Percentiles rank a stretch among this genome's conserved stretches.
phyloP scores from a whole-genome alignment of 2,797 vertebrate genomes.

The Phalloptychus januarius region DNA sequence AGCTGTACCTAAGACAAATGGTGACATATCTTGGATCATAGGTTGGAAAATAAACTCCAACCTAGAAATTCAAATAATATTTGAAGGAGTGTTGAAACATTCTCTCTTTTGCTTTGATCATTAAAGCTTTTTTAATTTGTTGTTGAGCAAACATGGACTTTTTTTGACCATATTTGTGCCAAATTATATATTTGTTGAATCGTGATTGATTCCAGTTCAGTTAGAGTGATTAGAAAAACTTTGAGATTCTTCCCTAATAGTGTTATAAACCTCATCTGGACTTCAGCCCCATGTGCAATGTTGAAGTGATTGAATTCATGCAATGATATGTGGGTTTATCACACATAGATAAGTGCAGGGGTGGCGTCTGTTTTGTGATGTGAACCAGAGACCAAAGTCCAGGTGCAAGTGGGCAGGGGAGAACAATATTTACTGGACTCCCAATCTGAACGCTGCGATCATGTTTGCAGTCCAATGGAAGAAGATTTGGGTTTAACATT shows the following conservation, averaged over 20 bases:
- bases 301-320: slow-evolving; percentile 42
- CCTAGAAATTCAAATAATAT: not conserved
- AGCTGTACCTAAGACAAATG: not conserved
- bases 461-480: slow-evolving; percentile 56
- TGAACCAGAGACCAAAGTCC: slow-evolving; percentile 80
- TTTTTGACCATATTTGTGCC: not conserved
- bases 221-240: not conserved
- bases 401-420: slow-evolving; percentile 52
- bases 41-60: not conserved
- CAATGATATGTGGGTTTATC: slow-evolving; percentile 61
- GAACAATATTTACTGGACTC: slow-evolving; percentile 54
- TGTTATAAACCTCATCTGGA: slow-evolving; percentile 41
- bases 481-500: slow-evolving; percentile 20
- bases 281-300: slow-evolving; percentile 56
- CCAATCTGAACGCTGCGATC: slow-evolving; percentile 50
- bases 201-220: not conserved
- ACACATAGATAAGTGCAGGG: slow-evolving; percentile 68
- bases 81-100: not conserved
- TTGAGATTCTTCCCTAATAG: not conserved
- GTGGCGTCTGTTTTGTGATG: slow-evolving; percentile 61
- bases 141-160: not conserved
- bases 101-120: not conserved
- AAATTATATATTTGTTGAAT: not conserved
- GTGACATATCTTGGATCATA: not conserved
- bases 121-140: not conserved